Evolutionary conservation across 92 coral and sea anemone species (phyloP), one percentile per base, ranked within the genome.

Genomic region (Porites evermanni): DNA sequence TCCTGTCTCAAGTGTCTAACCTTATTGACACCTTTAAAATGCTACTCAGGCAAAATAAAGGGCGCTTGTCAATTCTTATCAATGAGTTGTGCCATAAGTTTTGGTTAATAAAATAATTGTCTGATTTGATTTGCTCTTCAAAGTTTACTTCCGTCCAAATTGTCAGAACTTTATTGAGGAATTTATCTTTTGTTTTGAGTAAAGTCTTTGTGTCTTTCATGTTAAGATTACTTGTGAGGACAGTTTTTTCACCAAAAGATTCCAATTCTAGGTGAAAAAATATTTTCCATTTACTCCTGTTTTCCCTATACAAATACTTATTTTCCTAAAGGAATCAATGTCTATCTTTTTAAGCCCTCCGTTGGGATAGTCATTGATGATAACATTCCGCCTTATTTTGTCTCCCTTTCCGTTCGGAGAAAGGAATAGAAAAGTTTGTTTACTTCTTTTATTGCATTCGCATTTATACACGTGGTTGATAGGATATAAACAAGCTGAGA

Each of bases 191-290:
- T 64, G 67, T 16, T 19, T 64, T 64, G 20, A 64, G 67, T 14
- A 64, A 64, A 64, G 17, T 64, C 67, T 64, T 64, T 64, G 67
- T 64, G 67, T 64, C 18, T 64, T 64, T 64, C 67, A 64, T 64
- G 67, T 64, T 64, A 64, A 64, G 67, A 64, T 64, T 64, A 64
- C 67, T 8, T 64, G 67, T 14, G 20, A 64, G 20, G 67, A 64
- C 20, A 64, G 67, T 64, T 64, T 64, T 64, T 64, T 19, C 12
- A 14, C 67, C 67, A 64, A 64, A 64, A 16, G 67, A 19, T 64
- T 64, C 67, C 67, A 64, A 9, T 64, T 64, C 17, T 16, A 64
- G 67, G 20, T 64, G 17, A 64, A 64, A 64, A 64, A 38, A 3
- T 38, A 38, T 38, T 38, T 38, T 38, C 47, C 47, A 38, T 38